Evolutionary conservation across 2,797 vertebrate genomes (phyloP), one percentile per base, ranked within the genome.

Genomic region (Danionella dracula): DNA sequence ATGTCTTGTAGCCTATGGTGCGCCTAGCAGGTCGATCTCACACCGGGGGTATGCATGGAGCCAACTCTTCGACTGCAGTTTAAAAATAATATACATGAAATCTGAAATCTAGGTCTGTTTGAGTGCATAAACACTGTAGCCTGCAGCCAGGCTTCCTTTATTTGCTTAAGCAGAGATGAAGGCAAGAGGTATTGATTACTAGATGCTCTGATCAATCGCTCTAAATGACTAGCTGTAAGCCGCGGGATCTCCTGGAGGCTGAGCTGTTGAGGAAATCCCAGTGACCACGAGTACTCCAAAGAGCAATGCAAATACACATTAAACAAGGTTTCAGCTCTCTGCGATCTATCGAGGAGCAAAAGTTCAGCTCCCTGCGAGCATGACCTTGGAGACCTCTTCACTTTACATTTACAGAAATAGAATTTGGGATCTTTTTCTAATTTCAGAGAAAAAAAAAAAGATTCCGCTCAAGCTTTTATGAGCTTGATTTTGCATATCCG

Each of bases 301-400:
- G 81, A 89, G 87, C 83, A 74, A 88, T 88, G 88, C 86, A 89
- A 89, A 90, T 90, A 82, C 82, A 87, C 86, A 88, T 88, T 88
- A 89, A 90, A 89, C 87, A 87, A 83, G 70, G 81, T 80, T 85
- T 81, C 84, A 86, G 82, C 83, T n/a, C n/a, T n/a, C n/a, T n/a
- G n/a, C n/a, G n/a, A n/a, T n/a, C n/a, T n/a, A n/a, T n/a, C 83
- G 79, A 82, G 63, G 74, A 72, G 83, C 88, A 89, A 84, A 77
- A 87, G 89, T 87, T 90, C 87, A 90, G 83, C 84, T 85, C 76
- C 77, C 84, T 77, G 83, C 76, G 83, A 79, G 86, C 85, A 84
- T 91, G 89, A 89, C 84, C 85, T 83, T 75, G 75, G 84, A 84
- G 87, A 86, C 74, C 72, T 71, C 75, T 78, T 81, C 78, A 78